These are phyloP conservation scores for Hydropsyche tenuis DNA, from an alignment of 1,140 invertebrate species.

Conservation along the genomic window DNA sequence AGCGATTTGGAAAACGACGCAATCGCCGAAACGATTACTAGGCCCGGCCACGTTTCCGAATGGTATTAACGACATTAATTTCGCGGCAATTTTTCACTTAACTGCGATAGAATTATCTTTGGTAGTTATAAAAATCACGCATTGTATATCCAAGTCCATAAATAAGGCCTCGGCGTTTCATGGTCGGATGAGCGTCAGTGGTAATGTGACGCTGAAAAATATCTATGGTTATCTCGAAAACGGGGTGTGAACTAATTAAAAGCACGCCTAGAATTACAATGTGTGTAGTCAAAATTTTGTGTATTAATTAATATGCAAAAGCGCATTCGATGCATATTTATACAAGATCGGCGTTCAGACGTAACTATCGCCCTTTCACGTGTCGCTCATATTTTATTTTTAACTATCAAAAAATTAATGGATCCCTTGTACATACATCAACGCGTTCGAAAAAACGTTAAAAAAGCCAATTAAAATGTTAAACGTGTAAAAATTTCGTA, in stretches of 20 bases:
- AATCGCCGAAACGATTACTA: slow-evolving; percentile 1
- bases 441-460: background rate
- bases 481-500: slow-evolving; percentile 21
- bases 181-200: background rate
- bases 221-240: background rate
- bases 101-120: background rate
- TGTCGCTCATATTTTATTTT: slow-evolving; percentile 6
- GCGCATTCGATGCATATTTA: background rate
- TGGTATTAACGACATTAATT: slow-evolving; percentile 32
- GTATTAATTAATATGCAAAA: background rate
- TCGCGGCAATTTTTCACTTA: background rate
- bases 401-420: background rate
- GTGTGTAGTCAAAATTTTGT: background rate
- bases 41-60: background rate
- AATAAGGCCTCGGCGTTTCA: background rate
- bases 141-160: background rate
- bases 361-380: slow-evolving; percentile 23
- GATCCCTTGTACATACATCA: background rate
- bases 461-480: slow-evolving; percentile 34
- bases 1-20: slow-evolving; percentile 12
- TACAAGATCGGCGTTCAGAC: slow-evolving; percentile 16
- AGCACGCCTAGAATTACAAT: background rate
- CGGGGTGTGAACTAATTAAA: slow-evolving; percentile 38
- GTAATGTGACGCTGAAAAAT: slow-evolving; percentile 15
- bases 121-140: background rate